These are phyloP conservation scores for Alectura lathami DNA, from an alignment of 2,113 vertebrate species.

Conservation along the genomic window DNA sequence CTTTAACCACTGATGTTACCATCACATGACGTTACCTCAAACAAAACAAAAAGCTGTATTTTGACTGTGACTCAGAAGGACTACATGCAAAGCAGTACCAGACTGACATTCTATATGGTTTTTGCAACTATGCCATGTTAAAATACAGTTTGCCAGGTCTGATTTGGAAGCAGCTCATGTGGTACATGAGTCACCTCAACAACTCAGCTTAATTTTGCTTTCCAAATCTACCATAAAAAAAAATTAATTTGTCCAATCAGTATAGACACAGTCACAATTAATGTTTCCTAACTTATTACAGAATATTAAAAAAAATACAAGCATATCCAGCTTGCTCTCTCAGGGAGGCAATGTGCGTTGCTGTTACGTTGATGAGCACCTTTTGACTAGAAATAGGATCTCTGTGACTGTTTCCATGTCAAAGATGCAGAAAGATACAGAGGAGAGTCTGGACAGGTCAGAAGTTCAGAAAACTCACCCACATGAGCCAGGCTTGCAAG, in stretches of 20 bases:
- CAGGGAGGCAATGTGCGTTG: not conserved
- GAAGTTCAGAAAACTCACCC: not conserved
- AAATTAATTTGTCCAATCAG: not conserved
- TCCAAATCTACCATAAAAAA: not conserved
- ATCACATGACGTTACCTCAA: not conserved
- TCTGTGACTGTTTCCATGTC: not conserved
- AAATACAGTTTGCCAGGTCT: conserved; percentile 29
- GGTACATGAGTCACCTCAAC: conserved; percentile 55
- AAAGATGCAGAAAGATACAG: not conserved
- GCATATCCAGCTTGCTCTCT: not conserved
- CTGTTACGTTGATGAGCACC: not conserved
- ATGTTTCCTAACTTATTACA: not conserved
- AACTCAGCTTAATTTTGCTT: not conserved
- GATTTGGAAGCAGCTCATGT: conserved; percentile 20
- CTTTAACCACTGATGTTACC: not conserved
- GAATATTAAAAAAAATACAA: not conserved
- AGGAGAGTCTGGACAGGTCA: not conserved
- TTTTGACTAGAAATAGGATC: not conserved
- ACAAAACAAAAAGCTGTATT: conserved; percentile 21
- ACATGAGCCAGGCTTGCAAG: not conserved
- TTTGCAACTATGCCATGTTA: conserved; percentile 39
- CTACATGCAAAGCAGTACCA: not conserved
- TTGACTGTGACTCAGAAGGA: conserved; percentile 27
- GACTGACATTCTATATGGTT: conserved; percentile 11
- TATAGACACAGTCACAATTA: not conserved